Base-by-base conservation (phyloP, 2,888 invertebrate genomes). In the Endomychus coccineus region DNA sequence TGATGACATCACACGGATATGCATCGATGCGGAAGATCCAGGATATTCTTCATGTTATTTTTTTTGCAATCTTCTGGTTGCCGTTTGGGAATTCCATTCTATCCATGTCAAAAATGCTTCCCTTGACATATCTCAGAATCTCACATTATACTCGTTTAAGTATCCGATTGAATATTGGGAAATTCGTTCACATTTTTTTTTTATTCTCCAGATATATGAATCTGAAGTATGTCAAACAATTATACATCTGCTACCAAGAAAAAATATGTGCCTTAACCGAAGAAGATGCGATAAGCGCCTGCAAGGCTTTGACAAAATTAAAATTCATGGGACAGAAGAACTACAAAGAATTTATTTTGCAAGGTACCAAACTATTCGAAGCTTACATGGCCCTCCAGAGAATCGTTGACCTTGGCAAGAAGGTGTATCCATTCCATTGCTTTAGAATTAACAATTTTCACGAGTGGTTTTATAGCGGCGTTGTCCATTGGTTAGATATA, bases 401-500 rank as follows among this genome's bases (percentile, higher is more conserved):
- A 64, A 91, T 91, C 68, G 74, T 83, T 25, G 70, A 75, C 35
- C 64, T 77, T 50, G 85, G 85, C 0, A 73, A 74, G 58, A 78
- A 79, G 1, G 64, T 87, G 2, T 77, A 78, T 59, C 73, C 83
- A 46, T 66, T 72, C 2, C 75, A 80, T 16, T 73, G 74, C 58
- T 77, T 82, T 58, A 72, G 75, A 30, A 78, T 87, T 51, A 74
- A 75, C 15, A 75, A 78, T 47, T 91, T 85, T 65, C 80, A 92
- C 62, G 73, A 77, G 28, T 92, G 94, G 92, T 97, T 97, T 67
- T 81, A 83, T 55, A 81, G 80, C 9, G 94, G 91, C 1, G 92
- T 96, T 0, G 83, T 87, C 0, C 89, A 90, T 54, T 96, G 96
- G 95, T 65, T 97, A 14, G 87, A 90, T 52, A 89, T 96, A 43